Evolutionary conservation across 2,113 vertebrate genomes (phyloP).

Genomic region (Erpornis zantholeuca): DNA sequence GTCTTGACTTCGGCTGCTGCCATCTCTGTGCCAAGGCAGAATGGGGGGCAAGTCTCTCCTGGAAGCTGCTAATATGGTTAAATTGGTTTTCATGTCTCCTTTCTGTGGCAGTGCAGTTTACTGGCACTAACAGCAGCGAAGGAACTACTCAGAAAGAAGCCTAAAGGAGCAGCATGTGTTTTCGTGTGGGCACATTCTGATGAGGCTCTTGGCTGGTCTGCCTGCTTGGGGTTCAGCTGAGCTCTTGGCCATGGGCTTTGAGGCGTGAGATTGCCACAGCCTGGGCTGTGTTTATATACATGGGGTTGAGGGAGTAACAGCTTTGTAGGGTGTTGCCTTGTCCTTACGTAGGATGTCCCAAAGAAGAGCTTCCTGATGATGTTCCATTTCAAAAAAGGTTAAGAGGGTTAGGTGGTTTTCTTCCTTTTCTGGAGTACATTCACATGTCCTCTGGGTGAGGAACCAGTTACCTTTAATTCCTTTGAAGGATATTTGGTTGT

Average conservation of each 20-base stretch:
- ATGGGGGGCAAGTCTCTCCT: not conserved
- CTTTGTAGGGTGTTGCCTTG: not conserved
- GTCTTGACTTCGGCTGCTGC: conserved; percentile 61
- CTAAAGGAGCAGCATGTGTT: not conserved
- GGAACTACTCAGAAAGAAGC: not conserved
- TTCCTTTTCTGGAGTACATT: accelerated
- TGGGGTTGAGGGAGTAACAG: not conserved
- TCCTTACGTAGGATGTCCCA: not conserved
- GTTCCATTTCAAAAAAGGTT: not conserved
- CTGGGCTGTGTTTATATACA: not conserved
- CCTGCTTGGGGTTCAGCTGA: not conserved
- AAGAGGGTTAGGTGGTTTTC: not conserved
- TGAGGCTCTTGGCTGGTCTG: not conserved
- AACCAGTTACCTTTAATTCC: not conserved
- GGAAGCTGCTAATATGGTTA: conserved; percentile 67
- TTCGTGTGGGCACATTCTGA: not conserved
- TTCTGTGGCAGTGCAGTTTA: conserved; percentile 78
- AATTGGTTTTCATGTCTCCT: conserved; percentile 69
- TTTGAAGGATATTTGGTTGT: not conserved
- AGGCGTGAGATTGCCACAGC: not conserved
- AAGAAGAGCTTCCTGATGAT: not conserved
- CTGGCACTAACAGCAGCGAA: not conserved
- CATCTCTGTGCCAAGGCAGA: conserved; percentile 50
- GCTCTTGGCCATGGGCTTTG: not conserved
- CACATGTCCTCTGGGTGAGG: not conserved